Evolutionary conservation across 53 echinoderm and acorn worm genomes (phyloP).

Genomic region (Apostichopus leukothele): DNA sequence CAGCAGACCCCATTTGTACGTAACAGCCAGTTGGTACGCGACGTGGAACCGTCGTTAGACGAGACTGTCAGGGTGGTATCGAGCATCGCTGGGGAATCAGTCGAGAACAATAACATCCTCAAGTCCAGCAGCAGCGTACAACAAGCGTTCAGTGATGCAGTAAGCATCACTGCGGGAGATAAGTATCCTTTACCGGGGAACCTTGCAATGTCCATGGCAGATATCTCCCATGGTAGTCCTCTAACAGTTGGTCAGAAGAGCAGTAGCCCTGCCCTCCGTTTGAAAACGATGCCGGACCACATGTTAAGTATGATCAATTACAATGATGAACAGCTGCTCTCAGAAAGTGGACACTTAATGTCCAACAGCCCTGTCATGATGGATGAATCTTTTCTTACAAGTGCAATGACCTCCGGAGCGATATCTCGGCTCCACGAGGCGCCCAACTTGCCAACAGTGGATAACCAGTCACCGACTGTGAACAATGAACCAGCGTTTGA

Average conservation of each 20-base stretch:
- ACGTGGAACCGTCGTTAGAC: constrained; percentile 18
- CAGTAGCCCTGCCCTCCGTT: constrained; percentile 87
- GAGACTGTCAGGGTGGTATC: constrained; percentile 23
- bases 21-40: background rate
- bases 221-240: constrained; percentile 89
- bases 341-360: constrained; percentile 80
- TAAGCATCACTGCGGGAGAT: constrained; percentile 63
- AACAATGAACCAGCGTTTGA: constrained; percentile 93
- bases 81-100: constrained; percentile 56
- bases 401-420: constrained; percentile 66
- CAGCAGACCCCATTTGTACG: constrained; percentile 38
- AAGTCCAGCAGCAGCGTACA: constrained; percentile 63
- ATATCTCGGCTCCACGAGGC: constrained; percentile 69
- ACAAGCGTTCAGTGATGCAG: constrained; percentile 78
- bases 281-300: constrained; percentile 86
- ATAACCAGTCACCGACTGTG: constrained; percentile 93
- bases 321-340: constrained; percentile 89
- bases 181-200: constrained; percentile 87
- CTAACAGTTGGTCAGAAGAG: constrained; percentile 79
- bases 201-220: constrained; percentile 75
- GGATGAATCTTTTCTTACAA: constrained; percentile 88
- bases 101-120: constrained; percentile 93
- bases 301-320: constrained; percentile 90
- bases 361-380: constrained; percentile 78
- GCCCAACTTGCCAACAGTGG: constrained; percentile 74